Conservation (phyloP, 2,113 vertebrate species). For the Jacana jacana region DNA sequence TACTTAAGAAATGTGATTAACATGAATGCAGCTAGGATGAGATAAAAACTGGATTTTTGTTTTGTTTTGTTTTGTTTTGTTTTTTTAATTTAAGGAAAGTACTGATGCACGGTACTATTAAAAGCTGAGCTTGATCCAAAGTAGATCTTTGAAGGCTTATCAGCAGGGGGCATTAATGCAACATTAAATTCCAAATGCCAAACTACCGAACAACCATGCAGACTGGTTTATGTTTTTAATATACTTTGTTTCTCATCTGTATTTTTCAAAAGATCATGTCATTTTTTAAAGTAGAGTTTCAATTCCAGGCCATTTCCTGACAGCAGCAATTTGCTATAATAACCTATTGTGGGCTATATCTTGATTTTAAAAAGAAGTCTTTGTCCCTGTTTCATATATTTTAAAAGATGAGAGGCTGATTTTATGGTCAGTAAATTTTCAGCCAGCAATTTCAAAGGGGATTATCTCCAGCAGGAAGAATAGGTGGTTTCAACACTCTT, state of each 20-base stretch:
- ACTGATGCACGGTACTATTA: neutral
- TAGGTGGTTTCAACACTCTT: neutral
- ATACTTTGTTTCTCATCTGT: neutral
- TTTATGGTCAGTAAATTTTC: neutral
- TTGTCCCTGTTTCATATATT: neutral
- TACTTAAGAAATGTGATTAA: too few species aligned
- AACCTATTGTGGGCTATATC: neutral
- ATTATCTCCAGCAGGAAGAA: neutral
- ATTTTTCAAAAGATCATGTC: neutral
- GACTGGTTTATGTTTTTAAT: neutral
- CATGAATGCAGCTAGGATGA: neutral
- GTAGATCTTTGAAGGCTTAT: slow-evolving; percentile 6
- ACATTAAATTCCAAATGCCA: slow-evolving; percentile 11
- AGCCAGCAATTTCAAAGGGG: neutral
- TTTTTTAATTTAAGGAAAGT: neutral
- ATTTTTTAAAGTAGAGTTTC: neutral
- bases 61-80: neutral
- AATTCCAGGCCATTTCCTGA: neutral
- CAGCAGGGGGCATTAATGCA: slow-evolving; percentile 52
- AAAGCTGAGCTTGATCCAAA: neutral
- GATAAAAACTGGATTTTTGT: neutral
- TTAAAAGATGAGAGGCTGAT: neutral
- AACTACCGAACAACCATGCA: neutral
- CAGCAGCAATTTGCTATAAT: neutral
- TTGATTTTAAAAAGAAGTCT: neutral